A percentile compares a stretch with the other conserved stretches of the same genome.
These are phyloP conservation scores for Thymelicus sylvestris DNA, from an alignment of 2,888 invertebrate genomes.

Conservation along the genomic window DNA sequence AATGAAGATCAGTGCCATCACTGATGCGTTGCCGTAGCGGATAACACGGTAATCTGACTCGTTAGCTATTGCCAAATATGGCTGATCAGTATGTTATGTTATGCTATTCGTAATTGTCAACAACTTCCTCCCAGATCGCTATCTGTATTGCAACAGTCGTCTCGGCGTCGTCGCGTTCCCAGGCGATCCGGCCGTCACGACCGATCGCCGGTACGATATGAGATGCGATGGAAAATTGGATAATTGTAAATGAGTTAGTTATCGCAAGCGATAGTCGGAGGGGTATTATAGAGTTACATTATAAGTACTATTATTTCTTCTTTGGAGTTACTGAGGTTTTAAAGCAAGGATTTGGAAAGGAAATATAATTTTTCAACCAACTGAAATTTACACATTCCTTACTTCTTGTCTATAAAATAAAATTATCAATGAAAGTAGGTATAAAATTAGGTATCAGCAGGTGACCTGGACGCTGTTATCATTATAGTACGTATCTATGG, in stretches of 20 bases:
- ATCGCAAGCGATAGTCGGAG: background rate
- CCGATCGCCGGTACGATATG: constrained; percentile 4
- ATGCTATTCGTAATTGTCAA: background rate
- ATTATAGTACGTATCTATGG: too few relatives aligned
- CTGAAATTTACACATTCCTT: too few relatives aligned
- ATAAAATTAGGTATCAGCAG: too few relatives aligned
- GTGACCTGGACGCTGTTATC: too few relatives aligned
- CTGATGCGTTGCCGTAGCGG: background rate
- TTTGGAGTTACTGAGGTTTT: too few relatives aligned
- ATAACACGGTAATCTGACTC: background rate
- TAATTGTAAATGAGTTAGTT: constrained; percentile 14
- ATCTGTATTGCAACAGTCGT: background rate
- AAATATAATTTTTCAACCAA: too few relatives aligned
- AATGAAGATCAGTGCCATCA: background rate
- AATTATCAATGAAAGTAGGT: too few relatives aligned
- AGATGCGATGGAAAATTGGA: constrained; percentile 16
- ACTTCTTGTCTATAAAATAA: too few relatives aligned
- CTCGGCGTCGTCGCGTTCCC: constrained; percentile 3
- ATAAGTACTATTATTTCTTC: too few relatives aligned
- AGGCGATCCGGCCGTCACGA: constrained; percentile 5
- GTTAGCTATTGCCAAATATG: background rate
- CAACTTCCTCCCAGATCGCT: constrained; percentile 11
- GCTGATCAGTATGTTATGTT: background rate
- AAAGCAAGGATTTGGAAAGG: too few relatives aligned
- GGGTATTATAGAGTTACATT: too few relatives aligned